Evolutionary conservation across 2,113 vertebrate genomes (phyloP).

Genomic region (Chloebia gouldiae): DNA sequence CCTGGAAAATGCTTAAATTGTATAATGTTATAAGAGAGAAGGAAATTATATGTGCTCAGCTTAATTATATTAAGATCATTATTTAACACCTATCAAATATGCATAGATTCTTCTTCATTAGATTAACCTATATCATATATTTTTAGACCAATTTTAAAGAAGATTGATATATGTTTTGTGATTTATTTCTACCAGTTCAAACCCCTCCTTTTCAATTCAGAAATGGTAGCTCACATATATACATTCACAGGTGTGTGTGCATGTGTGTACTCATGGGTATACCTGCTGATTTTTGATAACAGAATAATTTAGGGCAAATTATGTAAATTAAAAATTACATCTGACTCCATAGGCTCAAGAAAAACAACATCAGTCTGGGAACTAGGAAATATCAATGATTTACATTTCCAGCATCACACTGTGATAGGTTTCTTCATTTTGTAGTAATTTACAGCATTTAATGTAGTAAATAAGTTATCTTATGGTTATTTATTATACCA

Average conservation of each 20-base stretch:
- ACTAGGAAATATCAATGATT: conserved; percentile 44
- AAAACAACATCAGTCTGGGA: conserved; percentile 50
- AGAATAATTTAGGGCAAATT: conserved; percentile 33
- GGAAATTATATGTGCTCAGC: background rate
- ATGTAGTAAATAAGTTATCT: conserved; percentile 45
- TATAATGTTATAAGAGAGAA: conserved; percentile 9
- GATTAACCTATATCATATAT: background rate
- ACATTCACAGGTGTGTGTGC: background rate
- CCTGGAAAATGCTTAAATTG: conserved; percentile 5
- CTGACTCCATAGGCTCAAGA: conserved; percentile 19
- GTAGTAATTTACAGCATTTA: conserved; percentile 61
- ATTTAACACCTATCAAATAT: conserved; percentile 24
- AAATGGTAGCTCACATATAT: background rate
- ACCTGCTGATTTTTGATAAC: conserved; percentile 15
- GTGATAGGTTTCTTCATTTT: conserved; percentile 51
- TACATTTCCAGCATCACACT: background rate
- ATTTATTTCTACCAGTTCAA: conserved; percentile 8
- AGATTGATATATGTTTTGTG: background rate
- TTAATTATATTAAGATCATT: conserved; percentile 26
- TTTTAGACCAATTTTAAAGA: background rate
- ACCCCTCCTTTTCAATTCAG: background rate
- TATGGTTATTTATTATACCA: conserved; percentile 48
- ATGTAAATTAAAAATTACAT: background rate
- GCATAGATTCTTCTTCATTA: background rate
- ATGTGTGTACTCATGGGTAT: background rate